phyloP scores from a whole-genome alignment of 53 echinoderm and acorn worm genomes.

The Antedon mediterranea region DNA sequence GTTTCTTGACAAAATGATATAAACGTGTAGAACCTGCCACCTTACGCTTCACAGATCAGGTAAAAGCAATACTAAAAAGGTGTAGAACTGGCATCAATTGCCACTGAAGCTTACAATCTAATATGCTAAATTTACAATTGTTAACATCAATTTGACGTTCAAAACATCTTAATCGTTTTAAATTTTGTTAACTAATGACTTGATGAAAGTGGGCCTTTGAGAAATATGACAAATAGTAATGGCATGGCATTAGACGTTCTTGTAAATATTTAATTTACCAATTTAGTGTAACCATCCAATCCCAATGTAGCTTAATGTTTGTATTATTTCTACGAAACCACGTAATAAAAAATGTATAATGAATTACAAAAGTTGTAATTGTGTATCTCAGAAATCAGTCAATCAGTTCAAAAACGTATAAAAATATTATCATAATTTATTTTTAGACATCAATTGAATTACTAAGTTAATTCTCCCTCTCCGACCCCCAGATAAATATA shows the following conservation, averaged over 20 bases:
- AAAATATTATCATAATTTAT: too few relatives aligned
- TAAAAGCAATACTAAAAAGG: background rate
- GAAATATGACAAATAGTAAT: background rate
- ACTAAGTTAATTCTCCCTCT: too few relatives aligned
- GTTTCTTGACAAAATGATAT: background rate
- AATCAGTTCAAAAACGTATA: too few relatives aligned
- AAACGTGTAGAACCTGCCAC: background rate
- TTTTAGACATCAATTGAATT: too few relatives aligned
- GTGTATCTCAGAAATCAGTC: too few relatives aligned
- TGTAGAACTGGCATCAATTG: background rate
- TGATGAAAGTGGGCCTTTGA: background rate
- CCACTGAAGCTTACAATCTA: background rate
- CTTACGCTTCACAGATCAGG: background rate
- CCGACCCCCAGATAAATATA: too few relatives aligned
- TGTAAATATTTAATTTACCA: background rate
- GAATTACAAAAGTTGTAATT: too few relatives aligned
- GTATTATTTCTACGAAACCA: too few relatives aligned
- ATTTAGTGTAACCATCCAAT: too few relatives aligned
- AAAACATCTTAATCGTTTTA: background rate
- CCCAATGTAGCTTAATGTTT: too few relatives aligned
- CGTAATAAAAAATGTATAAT: too few relatives aligned
- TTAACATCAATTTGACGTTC: background rate
- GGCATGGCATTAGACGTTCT: background rate
- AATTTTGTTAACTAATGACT: background rate
- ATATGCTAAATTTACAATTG: background rate